These are phyloP conservation scores for Cervus canadensis DNA, from an alignment of 2,113 vertebrate genomes.

Conservation along the genomic window DNA sequence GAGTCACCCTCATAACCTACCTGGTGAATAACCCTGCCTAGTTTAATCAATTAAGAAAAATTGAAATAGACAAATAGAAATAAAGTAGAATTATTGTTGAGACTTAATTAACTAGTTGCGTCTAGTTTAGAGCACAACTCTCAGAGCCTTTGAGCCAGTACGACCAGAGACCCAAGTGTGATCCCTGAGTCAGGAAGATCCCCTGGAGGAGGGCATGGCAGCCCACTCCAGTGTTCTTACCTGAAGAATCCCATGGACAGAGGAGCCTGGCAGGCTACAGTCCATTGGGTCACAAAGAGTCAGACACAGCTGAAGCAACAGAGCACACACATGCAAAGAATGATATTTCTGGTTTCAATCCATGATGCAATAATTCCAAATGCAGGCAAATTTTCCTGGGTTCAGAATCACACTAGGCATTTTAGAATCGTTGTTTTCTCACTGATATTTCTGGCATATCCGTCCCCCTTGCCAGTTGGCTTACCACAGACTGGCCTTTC, in stretches of 20 bases:
- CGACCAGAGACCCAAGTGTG: not conserved
- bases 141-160: not conserved
- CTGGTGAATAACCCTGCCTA: not conserved
- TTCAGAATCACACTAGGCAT: not conserved
- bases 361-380: not conserved
- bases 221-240: not conserved
- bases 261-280: not conserved
- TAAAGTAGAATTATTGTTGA: not conserved
- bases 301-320: rapidly evolving
- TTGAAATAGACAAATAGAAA: not conserved
- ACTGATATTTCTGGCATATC: not conserved
- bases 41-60: not conserved
- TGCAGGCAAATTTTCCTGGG: not conserved
- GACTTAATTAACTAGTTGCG: not conserved
- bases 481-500: not conserved
- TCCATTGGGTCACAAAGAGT: not conserved
- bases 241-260: not conserved
- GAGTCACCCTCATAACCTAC: not conserved
- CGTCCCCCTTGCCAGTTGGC: not conserved
- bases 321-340: not conserved
- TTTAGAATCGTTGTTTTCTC: not conserved
- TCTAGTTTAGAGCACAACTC: not conserved
- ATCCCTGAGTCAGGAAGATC: not conserved
- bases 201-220: not conserved
- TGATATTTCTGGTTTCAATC: not conserved